Base-by-base conservation (phyloP, 1,140 invertebrate genomes). In the Papilio dardanus region DNA sequence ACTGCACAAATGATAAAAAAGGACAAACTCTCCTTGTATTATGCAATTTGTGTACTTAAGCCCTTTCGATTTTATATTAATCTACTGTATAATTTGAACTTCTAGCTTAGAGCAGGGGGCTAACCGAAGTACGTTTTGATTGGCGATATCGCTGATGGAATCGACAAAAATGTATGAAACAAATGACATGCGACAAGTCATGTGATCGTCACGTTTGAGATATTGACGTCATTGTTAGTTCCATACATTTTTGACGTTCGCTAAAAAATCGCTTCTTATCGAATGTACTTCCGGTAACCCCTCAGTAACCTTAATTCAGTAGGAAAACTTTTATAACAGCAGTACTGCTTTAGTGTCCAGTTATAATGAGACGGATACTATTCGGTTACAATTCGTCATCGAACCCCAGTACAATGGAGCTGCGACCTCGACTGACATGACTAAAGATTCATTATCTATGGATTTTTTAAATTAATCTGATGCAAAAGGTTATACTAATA, bases 1-100 rank as follows among this genome's bases (percentile, higher is more conserved):
- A 35, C 33, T 66, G 24, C 31, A n/a, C 24, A 33, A 19, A n/a
- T 19, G 21, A 33, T 67, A 67, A 67, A 67, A 67, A 67, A 67
- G 28, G 62, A 31, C 12, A 30, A 14, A 16, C 14, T 16, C 1
- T 42, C 40, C 3, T 12, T 2, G 35, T 37, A 37, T 10, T 12
- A 3, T 42, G 14, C 37, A 37, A 42, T 42, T 42, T 33, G 14
- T 40, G 12, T 14, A 40, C 10, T 42, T 14, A 16, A 14, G 40
- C 40, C 40, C 40, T 16, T 3, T 16, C 12, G 12, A 12, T 16
- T 42, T 42, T 2, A 42, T 3, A 12, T 16, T 4, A 14, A 16
- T 16, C 14, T 42, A 42, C 40, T 14, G 5, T n/a, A 3, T 46
- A 46, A n/a, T 46, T 16, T n/a, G 16, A 19, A 46, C 16, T n/a